Conservation (phyloP, 2,888 invertebrate species). For the Tuta absoluta region DNA sequence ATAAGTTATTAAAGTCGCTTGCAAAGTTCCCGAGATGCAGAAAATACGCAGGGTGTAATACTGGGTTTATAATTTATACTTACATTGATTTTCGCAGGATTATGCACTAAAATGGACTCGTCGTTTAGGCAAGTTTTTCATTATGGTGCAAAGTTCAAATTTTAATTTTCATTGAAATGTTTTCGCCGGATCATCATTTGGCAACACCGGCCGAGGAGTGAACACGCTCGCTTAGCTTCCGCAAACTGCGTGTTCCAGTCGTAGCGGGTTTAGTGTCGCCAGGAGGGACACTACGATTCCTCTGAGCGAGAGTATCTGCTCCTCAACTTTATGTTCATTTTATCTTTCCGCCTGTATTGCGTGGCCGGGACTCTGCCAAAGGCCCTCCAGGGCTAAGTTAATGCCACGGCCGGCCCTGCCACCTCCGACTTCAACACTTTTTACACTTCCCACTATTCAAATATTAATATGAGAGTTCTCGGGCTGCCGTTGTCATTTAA, state of each 20-base stretch:
- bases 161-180: too few species aligned
- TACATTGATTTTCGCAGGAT: too few species aligned
- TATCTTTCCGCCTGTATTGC: slow-evolving; percentile 80
- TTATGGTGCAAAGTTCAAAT: too few species aligned
- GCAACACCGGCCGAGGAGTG: neutral
- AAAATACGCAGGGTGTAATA: neutral
- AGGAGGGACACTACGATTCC: slow-evolving; percentile 77
- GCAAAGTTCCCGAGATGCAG: slow-evolving; percentile 16
- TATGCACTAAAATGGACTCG: too few species aligned
- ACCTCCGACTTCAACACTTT: slow-evolving; percentile 68
- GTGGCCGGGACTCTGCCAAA: slow-evolving; percentile 72
- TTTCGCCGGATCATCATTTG: too few species aligned
- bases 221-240: slow-evolving; percentile 45
- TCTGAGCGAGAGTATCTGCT: slow-evolving; percentile 75
- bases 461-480: slow-evolving; percentile 65
- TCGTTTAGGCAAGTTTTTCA: too few species aligned
- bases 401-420: slow-evolving; percentile 66
- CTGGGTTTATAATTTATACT: too few species aligned
- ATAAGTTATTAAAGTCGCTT: slow-evolving; percentile 17
- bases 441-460: slow-evolving; percentile 72
- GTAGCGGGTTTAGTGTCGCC: slow-evolving; percentile 72
- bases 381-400: slow-evolving; percentile 78
- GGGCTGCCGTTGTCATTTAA: slow-evolving; percentile 46
- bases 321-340: slow-evolving; percentile 80
- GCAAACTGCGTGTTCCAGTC: slow-evolving; percentile 64